Evolutionary conservation across 2,113 vertebrate species (phyloP).

Genomic region (Oreochromis spilurus): DNA sequence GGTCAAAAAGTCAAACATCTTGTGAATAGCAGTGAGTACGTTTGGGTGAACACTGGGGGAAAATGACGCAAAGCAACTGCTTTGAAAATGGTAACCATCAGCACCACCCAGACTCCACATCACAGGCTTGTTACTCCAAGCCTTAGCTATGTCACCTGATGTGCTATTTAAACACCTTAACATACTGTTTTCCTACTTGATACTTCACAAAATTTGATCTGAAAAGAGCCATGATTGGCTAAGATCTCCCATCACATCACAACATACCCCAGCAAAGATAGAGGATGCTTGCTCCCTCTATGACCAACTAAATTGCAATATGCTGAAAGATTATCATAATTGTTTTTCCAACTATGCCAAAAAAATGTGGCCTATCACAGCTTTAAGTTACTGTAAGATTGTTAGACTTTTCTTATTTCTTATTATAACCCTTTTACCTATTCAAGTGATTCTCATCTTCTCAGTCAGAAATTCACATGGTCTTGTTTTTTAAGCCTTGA

Average conservation of each 20-base stretch:
- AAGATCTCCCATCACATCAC: not conserved
- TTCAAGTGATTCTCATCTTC: not conserved
- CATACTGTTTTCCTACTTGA: not conserved
- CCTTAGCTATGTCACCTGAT: not conserved
- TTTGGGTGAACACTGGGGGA: accelerated
- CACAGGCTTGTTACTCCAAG: not conserved
- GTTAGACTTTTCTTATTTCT: not conserved
- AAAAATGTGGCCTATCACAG: not conserved
- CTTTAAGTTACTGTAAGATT: not conserved
- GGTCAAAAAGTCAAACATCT: not conserved
- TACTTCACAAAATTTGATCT: not conserved
- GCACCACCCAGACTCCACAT: not conserved
- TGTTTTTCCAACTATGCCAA: not conserved
- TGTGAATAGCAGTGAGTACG: not conserved
- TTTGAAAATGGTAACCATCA: not conserved
- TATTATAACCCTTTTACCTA: not conserved
- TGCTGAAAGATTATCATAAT: not conserved
- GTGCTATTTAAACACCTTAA: not conserved
- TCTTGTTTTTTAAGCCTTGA: not conserved
- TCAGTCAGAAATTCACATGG: not conserved
- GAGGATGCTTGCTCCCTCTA: not conserved
- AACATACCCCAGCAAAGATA: not conserved
- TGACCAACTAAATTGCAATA: not conserved
- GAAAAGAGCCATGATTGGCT: not conserved
- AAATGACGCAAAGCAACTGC: accelerated